Evolutionary conservation across 1,140 invertebrate species (phyloP).

Genomic region (Diorhabda carinulata): DNA sequence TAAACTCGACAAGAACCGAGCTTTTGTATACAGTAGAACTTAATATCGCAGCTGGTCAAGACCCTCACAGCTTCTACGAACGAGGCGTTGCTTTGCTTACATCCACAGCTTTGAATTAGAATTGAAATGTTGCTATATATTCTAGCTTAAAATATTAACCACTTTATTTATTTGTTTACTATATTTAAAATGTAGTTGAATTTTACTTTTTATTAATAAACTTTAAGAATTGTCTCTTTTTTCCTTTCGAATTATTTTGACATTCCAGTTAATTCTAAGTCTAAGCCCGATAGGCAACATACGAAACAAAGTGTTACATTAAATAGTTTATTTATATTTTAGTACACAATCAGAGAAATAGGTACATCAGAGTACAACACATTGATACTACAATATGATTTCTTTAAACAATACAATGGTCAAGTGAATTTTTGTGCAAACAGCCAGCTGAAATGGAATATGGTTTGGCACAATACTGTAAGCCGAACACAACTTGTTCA

Average conservation of each 20-base stretch:
- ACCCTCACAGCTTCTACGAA: slow-evolving; percentile 92
- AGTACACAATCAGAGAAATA: slow-evolving; percentile 43
- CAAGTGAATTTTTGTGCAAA: slow-evolving; percentile 16
- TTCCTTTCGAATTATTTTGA: too few relatives aligned
- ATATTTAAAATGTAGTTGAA: slow-evolving; percentile 1
- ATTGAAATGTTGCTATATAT: neutral
- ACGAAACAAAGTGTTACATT: neutral
- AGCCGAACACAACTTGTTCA: slow-evolving; percentile 5
- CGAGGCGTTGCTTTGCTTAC: slow-evolving; percentile 92
- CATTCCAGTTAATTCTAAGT: too few relatives aligned
- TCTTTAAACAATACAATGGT: slow-evolving; percentile 38
- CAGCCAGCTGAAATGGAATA: slow-evolving; percentile 25
- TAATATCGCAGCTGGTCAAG: slow-evolving; percentile 79
- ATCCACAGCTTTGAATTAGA: slow-evolving; percentile 83
- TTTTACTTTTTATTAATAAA: slow-evolving; percentile 3
- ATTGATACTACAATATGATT: slow-evolving; percentile 44
- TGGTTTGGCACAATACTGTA: slow-evolving; percentile 43
- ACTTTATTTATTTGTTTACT: slow-evolving; percentile 13
- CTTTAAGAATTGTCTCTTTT: neutral
- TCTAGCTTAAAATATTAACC: slow-evolving; percentile 7
- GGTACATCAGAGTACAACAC: slow-evolving; percentile 42
- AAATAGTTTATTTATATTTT: slow-evolving; percentile 28
- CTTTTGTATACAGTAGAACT: slow-evolving; percentile 94
- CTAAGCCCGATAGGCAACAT: too few relatives aligned
- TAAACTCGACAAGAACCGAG: slow-evolving; percentile 93